Evolutionary conservation across 2,888 invertebrate genomes (phyloP).

Genomic region (Diarsia brunnea): DNA sequence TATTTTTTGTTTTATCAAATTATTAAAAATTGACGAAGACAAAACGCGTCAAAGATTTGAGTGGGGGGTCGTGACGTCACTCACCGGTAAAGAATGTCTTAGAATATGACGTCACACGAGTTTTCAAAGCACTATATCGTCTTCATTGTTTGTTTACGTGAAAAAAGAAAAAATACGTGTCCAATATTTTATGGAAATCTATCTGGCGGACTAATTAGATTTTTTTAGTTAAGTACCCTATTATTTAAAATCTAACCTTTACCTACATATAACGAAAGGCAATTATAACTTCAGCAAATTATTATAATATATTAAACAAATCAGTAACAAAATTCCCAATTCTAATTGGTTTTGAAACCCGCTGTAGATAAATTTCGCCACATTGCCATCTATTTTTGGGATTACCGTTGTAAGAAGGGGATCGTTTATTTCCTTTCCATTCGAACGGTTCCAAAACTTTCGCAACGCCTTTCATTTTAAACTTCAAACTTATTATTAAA

Average conservation of each 20-base stretch:
- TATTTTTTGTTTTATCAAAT: too few species aligned
- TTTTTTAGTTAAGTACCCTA: too few species aligned
- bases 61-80: too few species aligned
- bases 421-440: conserved; percentile 87
- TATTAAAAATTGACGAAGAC: too few species aligned
- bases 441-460: conserved; percentile 80
- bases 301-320: conserved; percentile 33
- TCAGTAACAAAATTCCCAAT: conserved; percentile 43
- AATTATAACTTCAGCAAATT: conserved; percentile 41
- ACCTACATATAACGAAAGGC: conserved; percentile 14
- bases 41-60: too few species aligned
- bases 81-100: too few species aligned
- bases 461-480: conserved; percentile 35
- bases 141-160: too few species aligned
- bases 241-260: conserved; percentile 8
- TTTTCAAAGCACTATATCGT: too few species aligned
- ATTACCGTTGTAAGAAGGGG: conserved; percentile 90
- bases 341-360: conserved; percentile 69
- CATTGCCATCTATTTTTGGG: conserved; percentile 89
- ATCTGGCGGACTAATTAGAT: too few species aligned
- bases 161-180: too few species aligned
- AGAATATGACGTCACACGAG: too few species aligned
- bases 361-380: conserved; percentile 82
- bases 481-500: conserved; percentile 31
- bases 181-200: too few species aligned